phyloP scores from a whole-genome alignment of 2,113 vertebrate species.

The Lates calcarifer region DNA sequence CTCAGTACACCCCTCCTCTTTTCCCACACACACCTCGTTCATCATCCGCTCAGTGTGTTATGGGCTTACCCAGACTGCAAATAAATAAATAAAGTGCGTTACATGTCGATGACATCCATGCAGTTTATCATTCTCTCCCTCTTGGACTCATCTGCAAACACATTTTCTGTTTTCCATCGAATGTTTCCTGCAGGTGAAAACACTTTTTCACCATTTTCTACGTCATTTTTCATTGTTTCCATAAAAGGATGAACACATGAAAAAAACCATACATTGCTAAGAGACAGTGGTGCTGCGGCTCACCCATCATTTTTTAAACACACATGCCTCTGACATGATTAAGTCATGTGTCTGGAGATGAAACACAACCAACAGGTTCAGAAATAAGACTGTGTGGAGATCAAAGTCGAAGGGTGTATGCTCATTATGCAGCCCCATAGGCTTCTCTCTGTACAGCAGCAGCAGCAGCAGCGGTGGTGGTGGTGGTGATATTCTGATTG shows the following conservation, averaged over 20 bases:
- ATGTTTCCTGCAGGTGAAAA: neutral
- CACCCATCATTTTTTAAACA: neutral
- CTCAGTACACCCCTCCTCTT: neutral
- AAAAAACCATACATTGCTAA: neutral
- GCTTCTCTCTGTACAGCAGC: constrained; percentile 36
- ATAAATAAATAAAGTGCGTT: neutral
- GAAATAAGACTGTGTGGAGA: constrained; percentile 39
- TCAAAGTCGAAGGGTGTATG: constrained; percentile 64
- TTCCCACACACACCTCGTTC: neutral
- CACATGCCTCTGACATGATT: constrained; percentile 23
- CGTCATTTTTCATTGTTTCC: neutral
- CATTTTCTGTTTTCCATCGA: neutral
- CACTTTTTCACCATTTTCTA: neutral
- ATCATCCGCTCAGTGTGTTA: neutral
- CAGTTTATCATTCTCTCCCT: neutral
- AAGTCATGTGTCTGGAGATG: constrained; percentile 54
- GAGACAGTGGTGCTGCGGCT: neutral
- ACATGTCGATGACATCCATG: neutral
- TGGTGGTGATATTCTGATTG: constrained; percentile 38
- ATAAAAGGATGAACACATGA: neutral
- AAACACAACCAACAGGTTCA: constrained; percentile 53
- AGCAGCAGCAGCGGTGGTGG: no score
- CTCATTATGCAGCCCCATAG: constrained; percentile 59
- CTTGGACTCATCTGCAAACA: neutral
- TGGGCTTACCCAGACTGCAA: neutral